A percentile compares a stretch with the other conserved stretches of the same genome.
Conservation (phyloP, 2,888 invertebrate genomes). For the Drosophila mimica region DNA sequence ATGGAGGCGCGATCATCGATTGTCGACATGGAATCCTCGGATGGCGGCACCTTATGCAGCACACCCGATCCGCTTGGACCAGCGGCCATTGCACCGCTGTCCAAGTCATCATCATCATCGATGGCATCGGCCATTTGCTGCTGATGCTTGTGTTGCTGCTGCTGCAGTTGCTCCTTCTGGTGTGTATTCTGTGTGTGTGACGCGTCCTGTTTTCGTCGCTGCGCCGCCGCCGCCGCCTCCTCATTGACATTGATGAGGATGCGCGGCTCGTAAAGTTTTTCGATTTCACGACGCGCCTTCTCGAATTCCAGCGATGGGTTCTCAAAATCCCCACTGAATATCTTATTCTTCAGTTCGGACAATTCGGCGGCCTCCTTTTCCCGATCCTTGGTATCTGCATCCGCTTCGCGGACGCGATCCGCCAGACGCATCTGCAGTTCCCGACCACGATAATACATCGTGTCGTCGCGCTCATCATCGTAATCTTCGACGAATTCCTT, state of each 20-base stretch:
- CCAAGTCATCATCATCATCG: conserved; percentile 25
- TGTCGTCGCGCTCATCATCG: conserved; percentile 98
- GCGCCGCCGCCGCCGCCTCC: conserved; percentile 87
- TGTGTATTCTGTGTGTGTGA: conserved; percentile 31
- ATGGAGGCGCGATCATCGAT: conserved; percentile 87
- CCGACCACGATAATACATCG: conserved; percentile 95
- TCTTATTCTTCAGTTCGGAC: conserved; percentile 91
- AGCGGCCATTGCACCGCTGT: conserved; percentile 9
- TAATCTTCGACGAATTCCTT: conserved; percentile 99
- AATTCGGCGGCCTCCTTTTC: conserved; percentile 95
- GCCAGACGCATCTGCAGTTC: conserved; percentile 95
- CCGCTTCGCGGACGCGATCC: conserved; percentile 96
- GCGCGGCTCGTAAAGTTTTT: conserved; percentile 93
- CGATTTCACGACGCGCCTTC: conserved; percentile 90
- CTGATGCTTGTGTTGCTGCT: conserved; percentile 32
- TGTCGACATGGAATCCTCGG: conserved; percentile 77
- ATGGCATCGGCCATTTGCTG: conserved; percentile 74
- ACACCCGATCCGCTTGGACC: not conserved
- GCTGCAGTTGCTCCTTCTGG: conserved; percentile 2
- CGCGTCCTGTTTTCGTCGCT: conserved; percentile 87
- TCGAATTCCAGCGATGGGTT: conserved; percentile 89
- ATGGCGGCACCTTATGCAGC: conserved; percentile 41
- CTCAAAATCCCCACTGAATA: conserved; percentile 89
- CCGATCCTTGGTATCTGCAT: conserved; percentile 95
- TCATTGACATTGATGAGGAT: conserved; percentile 90